Evolutionary conservation across 30 jellyfish, hydroid and myxozoan genomes (phyloP), one percentile per base, ranked within the genome.

Genomic region (Pelagia noctiluca): DNA sequence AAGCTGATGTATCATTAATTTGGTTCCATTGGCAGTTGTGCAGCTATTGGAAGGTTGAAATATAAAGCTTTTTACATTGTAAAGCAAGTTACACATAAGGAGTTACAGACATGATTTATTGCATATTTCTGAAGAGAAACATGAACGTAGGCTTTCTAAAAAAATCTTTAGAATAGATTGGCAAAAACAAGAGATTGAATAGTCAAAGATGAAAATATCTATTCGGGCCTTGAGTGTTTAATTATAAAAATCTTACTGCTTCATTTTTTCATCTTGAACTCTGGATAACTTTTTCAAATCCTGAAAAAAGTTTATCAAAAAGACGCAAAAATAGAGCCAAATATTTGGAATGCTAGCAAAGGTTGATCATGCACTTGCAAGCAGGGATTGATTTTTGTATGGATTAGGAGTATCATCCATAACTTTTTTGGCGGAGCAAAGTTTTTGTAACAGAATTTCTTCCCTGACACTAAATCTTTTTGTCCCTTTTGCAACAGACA

Each of bases 191-290:
- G 13, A 1, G 23, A 46, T 28, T 80, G 16, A 11, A 3, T 31
- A 12, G 29, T 53, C 25, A 48, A 75, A 75, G 1, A 63, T 50
- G 24, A 16, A 36, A 0, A 22, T 2, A 19, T 16, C 8, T 5
- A 5, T 16, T 5, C 57, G 16, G 57, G 16, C 57, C 21, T n/a
- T n/a, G 23, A 22, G 11, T n/a, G 23, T 4, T n/a, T 26, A 61
- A 42, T 34, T 19, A 61, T 4, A 37, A 65, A n/a, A 50, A 49
- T 32, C 96, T 73, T 57, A 92, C 98, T 76, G 94, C 50, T 92
- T 92, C 98, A 92, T 92, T 63, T 92, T 92, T 36, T 86, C 97
- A 38, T 92, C 98, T 75, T 92, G 98, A 35, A 71, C 81, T 73
- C 95, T 84, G 10, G 95, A 67, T 48, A 67, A 37, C 86, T 81